These are phyloP conservation scores for Alectura lathami DNA, from an alignment of 2,113 vertebrate genomes.

Conservation along the genomic window DNA sequence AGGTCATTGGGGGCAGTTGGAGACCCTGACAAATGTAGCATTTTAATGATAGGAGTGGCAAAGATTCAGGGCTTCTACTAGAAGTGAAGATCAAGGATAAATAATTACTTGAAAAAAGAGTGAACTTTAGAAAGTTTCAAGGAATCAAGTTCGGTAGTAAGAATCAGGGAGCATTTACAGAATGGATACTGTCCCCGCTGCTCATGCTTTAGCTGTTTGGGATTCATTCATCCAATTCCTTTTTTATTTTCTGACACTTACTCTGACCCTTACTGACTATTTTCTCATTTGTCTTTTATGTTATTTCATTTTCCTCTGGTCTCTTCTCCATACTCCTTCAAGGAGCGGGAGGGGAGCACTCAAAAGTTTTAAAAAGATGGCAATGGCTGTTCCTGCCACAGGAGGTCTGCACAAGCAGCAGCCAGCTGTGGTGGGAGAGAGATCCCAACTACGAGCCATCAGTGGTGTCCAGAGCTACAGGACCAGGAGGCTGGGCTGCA, in stretches of 20 bases:
- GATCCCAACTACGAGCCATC: fast-evolving
- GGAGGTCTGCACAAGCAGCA: background rate
- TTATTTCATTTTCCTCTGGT: background rate
- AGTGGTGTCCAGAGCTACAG: background rate
- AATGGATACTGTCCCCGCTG: background rate
- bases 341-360: background rate
- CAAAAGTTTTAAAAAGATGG: background rate
- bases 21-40: background rate
- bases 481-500: background rate
- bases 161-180: background rate
- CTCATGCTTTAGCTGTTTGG: background rate
- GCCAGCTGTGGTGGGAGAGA: background rate
- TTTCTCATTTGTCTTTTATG: fast-evolving
- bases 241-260: background rate
- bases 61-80: background rate
- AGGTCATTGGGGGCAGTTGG: background rate
- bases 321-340: background rate
- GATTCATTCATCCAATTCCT: background rate
- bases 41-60: background rate
- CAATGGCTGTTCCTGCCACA: background rate
- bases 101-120: background rate
- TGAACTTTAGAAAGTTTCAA: background rate
- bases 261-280: too few relatives aligned
- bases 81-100: background rate
- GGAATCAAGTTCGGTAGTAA: background rate